Evolutionary conservation across 1,140 invertebrate genomes (phyloP).

Genomic region (Chrysomallon squamiferum): DNA sequence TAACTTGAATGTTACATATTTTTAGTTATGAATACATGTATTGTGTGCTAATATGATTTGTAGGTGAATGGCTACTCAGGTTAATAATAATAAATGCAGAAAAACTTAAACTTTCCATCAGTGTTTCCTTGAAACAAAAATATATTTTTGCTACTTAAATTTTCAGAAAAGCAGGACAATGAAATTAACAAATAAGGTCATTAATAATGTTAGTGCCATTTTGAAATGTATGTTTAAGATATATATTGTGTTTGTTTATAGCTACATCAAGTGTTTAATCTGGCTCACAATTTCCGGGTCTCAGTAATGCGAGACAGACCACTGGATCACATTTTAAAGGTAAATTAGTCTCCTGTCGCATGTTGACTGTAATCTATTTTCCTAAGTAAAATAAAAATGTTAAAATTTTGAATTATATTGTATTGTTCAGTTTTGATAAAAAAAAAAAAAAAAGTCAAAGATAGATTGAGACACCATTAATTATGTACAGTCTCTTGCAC

Average conservation of each 20-base stretch:
- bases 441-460: too few relatives aligned
- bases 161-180: too few relatives aligned
- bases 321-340: conserved; percentile 84
- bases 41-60: not conserved
- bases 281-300: conserved; percentile 86
- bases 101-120: not conserved
- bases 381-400: too few relatives aligned
- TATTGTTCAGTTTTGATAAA: too few relatives aligned
- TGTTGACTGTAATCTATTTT: too few relatives aligned
- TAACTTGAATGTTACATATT: not conserved
- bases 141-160: too few relatives aligned
- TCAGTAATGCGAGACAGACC: conserved; percentile 82
- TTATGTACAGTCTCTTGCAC: too few relatives aligned
- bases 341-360: conserved; percentile 42
- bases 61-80: not conserved
- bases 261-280: conserved; percentile 91
- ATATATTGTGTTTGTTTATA: conserved; percentile 62
- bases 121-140: too few relatives aligned
- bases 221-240: not conserved
- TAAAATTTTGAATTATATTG: too few relatives aligned
- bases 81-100: not conserved
- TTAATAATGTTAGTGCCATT: too few relatives aligned
- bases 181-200: too few relatives aligned
- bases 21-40: not conserved
- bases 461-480: too few relatives aligned